Conservation (phyloP, 1,140 invertebrate genomes). For the Ericerus pela region DNA sequence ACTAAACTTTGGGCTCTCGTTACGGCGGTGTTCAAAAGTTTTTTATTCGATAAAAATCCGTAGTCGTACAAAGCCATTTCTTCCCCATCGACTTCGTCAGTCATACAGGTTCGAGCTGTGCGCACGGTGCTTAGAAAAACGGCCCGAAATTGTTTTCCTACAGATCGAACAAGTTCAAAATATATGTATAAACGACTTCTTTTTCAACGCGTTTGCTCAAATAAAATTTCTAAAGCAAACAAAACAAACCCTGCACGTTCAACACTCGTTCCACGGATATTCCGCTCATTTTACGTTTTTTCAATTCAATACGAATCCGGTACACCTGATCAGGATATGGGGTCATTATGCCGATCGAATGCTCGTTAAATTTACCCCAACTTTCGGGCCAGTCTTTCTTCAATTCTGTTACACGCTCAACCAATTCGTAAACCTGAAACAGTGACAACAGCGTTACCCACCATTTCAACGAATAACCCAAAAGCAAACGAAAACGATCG, state of each 20-base stretch:
- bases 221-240: too few species aligned
- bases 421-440: constrained; percentile 49
- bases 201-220: too few species aligned
- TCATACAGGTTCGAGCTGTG: constrained; percentile 52
- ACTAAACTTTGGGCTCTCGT: constrained; percentile 76
- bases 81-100: constrained; percentile 22
- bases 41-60: constrained; percentile 71
- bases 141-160: constrained; percentile 69
- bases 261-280: constrained; percentile 73
- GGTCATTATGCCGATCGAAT: constrained; percentile 66
- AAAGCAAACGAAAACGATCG: background rate
- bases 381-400: constrained; percentile 52
- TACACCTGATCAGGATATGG: constrained; percentile 75
- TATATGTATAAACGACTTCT: background rate
- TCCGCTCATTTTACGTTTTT: constrained; percentile 53
- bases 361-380: constrained; percentile 59
- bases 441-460: background rate
- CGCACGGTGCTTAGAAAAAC: constrained; percentile 73
- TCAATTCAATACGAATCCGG: constrained; percentile 58
- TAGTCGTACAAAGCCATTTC: constrained; percentile 53
- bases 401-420: constrained; percentile 51
- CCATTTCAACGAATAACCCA: background rate
- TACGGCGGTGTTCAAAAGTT: constrained; percentile 72
- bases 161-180: constrained; percentile 15
- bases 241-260: constrained; percentile 62